Conservation (phyloP, 2,113 vertebrate genomes). For the Maccullochella peelii region DNA sequence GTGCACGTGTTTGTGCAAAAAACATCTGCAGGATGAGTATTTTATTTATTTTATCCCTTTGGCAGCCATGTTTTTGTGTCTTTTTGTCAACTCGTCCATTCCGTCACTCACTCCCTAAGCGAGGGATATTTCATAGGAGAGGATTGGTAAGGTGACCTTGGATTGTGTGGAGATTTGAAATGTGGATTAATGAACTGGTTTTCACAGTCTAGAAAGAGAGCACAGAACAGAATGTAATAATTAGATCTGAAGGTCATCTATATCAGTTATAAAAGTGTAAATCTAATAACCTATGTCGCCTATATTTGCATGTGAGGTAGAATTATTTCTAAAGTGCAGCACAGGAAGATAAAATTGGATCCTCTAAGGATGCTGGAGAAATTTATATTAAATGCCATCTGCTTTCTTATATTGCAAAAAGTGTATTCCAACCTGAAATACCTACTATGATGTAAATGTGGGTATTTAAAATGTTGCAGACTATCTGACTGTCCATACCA, state of each 20-base stretch:
- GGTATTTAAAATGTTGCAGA: neutral
- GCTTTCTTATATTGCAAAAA: constrained; percentile 1
- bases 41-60: constrained; percentile 57
- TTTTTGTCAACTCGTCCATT: constrained; percentile 41
- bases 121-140: constrained; percentile 18
- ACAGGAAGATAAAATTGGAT: constrained; percentile 8
- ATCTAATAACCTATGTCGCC: constrained; percentile 3
- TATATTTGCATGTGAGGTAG: constrained; percentile 9
- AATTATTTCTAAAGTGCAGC: neutral
- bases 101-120: constrained; percentile 4
- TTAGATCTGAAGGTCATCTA: constrained; percentile 45
- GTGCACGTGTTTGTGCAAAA: neutral
- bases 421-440: constrained; percentile 15
- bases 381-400: constrained; percentile 30
- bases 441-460: neutral
- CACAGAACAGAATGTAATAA: constrained; percentile 15
- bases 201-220: constrained; percentile 17
- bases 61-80: constrained; percentile 42
- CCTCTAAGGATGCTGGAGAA: neutral
- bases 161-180: constrained; percentile 40
- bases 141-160: constrained; percentile 61
- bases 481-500: neutral
- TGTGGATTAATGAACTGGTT: constrained; percentile 53
- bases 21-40: constrained; percentile 10
- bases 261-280: constrained; percentile 18